Conservation (phyloP, 2,888 invertebrate species). For the Eupithecia dodoneata region DNA sequence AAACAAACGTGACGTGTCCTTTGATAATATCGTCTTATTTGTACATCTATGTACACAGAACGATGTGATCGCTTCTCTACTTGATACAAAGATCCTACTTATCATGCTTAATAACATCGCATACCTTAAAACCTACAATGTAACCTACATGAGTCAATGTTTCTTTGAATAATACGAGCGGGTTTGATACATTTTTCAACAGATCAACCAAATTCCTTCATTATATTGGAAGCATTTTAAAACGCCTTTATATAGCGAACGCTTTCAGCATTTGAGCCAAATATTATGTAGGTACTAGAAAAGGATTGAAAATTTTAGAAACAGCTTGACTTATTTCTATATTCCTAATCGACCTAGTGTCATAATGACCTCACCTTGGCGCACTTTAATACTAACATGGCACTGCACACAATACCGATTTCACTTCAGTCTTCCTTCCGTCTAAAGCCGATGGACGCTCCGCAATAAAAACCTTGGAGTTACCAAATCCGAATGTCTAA, state of each 20-base stretch:
- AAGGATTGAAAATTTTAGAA: neutral
- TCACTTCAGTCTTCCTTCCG: conserved; percentile 75
- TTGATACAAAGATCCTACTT: conserved; percentile 45
- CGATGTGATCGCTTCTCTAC: conserved; percentile 59
- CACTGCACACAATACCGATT: conserved; percentile 78
- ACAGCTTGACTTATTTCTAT: neutral
- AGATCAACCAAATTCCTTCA: neutral
- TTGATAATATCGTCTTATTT: conserved; percentile 56
- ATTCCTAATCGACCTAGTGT: neutral
- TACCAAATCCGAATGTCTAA: conserved; percentile 48
- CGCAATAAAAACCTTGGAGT: conserved; percentile 43
- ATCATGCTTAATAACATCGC: conserved; percentile 38
- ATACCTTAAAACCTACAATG: conserved; percentile 55
- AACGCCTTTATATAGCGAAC: neutral
- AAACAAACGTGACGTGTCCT: conserved; percentile 61
- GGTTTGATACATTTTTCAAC: neutral
- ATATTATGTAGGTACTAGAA: neutral
- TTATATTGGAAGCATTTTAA: neutral
- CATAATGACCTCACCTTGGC: conserved; percentile 22
- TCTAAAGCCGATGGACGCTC: conserved; percentile 55
- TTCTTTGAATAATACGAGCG: conserved; percentile 66
- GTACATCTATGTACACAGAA: conserved; percentile 61
- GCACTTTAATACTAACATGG: conserved; percentile 80
- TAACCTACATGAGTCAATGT: conserved; percentile 55
- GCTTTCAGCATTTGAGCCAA: conserved; percentile 9